Evolutionary conservation across 2,888 invertebrate genomes (phyloP).

Genomic region (Pollenia griseotomentosa): DNA sequence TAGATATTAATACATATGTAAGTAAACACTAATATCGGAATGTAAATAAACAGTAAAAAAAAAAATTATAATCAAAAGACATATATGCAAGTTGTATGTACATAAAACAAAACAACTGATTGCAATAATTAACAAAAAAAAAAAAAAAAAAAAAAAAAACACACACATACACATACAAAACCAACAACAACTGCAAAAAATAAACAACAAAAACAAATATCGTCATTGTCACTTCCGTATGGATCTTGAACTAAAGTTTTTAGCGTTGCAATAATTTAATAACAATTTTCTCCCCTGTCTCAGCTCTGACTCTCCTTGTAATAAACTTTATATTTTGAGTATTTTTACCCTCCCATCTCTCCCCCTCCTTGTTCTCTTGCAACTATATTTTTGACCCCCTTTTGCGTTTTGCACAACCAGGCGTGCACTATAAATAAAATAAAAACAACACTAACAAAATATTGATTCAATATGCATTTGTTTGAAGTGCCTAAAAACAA

Average conservation of each 20-base stretch:
- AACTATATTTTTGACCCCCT: constrained; percentile 58
- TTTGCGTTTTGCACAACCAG: constrained; percentile 54
- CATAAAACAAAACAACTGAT: no score
- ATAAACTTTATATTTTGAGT: background rate
- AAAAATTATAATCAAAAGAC: no score
- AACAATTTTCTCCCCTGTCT: constrained; percentile 3
- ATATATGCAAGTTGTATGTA: background rate
- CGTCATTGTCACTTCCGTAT: constrained; percentile 68
- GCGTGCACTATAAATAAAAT: constrained; percentile 34
- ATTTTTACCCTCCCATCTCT: background rate
- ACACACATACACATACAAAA: no score
- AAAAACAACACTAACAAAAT: constrained; percentile 44
- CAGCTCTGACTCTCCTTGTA: background rate
- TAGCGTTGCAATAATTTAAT: constrained; percentile 15
- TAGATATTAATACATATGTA: no score
- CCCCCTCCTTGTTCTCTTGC: background rate
- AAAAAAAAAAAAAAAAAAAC: no score
- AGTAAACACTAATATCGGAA: no score
- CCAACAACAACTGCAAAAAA: no score
- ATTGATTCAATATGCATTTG: constrained; percentile 54
- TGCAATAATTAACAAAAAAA: no score
- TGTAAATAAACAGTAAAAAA: no score
- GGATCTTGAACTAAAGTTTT: constrained; percentile 68
- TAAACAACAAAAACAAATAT: constrained; percentile 24
- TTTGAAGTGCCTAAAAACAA: constrained; percentile 44